These are phyloP conservation scores for Phyllotreta cruciferae DNA, from an alignment of 2,888 invertebrate species.

Conservation along the genomic window DNA sequence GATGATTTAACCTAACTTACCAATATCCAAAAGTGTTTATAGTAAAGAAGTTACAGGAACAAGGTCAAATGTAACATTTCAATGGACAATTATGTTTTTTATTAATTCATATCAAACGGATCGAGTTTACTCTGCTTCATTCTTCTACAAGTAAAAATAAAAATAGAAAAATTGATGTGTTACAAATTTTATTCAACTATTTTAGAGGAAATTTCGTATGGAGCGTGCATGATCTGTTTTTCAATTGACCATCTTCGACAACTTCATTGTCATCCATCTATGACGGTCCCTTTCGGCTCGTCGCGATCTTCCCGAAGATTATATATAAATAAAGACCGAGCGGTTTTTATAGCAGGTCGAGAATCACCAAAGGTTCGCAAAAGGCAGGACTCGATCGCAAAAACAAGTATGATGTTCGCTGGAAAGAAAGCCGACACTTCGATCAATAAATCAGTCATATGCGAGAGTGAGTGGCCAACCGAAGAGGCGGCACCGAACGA, in stretches of 20 bases:
- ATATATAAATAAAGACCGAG: constrained; percentile 26
- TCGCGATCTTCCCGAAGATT: constrained; percentile 26
- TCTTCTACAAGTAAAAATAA: no score
- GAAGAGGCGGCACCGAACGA: constrained; percentile 58
- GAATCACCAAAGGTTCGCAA: constrained; percentile 24
- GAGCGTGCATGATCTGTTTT: constrained; percentile 25
- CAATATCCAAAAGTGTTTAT: no score
- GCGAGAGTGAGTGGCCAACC: constrained; percentile 55
- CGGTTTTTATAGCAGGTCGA: constrained; percentile 26
- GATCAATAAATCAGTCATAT: constrained; percentile 60
- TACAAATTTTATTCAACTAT: no score
- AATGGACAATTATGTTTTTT: no score
- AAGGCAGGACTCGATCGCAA: constrained; percentile 26
- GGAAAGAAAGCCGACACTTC: constrained; percentile 52
- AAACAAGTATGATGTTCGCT: constrained; percentile 35
- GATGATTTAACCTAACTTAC: no score
- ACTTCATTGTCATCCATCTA: constrained; percentile 27
- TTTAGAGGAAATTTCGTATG: no score
- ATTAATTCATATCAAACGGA: no score
- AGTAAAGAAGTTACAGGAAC: no score
- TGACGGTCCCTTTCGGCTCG: constrained; percentile 24
- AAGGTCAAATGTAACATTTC: no score
- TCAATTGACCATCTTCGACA: constrained; percentile 18
- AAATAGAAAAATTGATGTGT: no score
- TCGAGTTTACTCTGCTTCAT: no score